phyloP scores from a whole-genome alignment of 2,797 vertebrate species.

The Helicolenus hilgendorfi region DNA sequence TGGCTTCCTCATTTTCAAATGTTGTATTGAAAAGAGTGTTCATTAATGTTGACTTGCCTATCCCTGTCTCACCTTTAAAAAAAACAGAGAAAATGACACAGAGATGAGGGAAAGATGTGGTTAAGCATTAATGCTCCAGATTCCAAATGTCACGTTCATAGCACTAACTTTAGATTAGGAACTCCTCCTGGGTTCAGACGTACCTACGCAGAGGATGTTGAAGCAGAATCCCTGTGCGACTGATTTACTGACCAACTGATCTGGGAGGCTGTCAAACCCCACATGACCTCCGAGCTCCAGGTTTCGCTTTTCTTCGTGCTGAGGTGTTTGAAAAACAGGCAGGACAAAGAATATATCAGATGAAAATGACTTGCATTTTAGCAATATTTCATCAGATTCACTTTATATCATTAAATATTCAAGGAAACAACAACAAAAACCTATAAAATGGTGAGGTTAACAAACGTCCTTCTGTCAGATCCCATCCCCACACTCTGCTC shows the following conservation, averaged over 20 bases:
- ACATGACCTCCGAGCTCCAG: slow-evolving; percentile 95
- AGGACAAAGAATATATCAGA: neutral
- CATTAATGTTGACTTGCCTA: slow-evolving; percentile 98
- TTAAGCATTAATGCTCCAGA: neutral
- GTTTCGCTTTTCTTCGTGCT: slow-evolving; percentile 94
- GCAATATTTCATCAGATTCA: neutral
- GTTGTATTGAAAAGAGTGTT: slow-evolving; percentile 97
- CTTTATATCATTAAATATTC: neutral
- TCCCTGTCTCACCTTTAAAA: slow-evolving; percentile 95
- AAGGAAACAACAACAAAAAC: neutral
- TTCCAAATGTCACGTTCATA: neutral
- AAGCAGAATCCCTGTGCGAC: slow-evolving; percentile 97
- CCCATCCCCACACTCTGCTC: slow-evolving; percentile 19
- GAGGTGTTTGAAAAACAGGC: slow-evolving; percentile 42
- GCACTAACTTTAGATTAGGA: neutral
- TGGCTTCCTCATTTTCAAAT: slow-evolving; percentile 95
- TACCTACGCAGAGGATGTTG: slow-evolving; percentile 99
- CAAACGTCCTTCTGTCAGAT: neutral
- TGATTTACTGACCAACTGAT: slow-evolving; percentile 98
- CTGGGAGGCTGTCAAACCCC: slow-evolving; percentile 97
- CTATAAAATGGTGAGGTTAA: neutral
- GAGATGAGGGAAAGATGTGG: neutral
- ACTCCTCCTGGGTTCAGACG: slow-evolving; percentile 60
- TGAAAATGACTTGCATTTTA: neutral
- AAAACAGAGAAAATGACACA: neutral